Evolutionary conservation across 2,113 vertebrate genomes (phyloP).

Genomic region (Nyctibius bracteatus): DNA sequence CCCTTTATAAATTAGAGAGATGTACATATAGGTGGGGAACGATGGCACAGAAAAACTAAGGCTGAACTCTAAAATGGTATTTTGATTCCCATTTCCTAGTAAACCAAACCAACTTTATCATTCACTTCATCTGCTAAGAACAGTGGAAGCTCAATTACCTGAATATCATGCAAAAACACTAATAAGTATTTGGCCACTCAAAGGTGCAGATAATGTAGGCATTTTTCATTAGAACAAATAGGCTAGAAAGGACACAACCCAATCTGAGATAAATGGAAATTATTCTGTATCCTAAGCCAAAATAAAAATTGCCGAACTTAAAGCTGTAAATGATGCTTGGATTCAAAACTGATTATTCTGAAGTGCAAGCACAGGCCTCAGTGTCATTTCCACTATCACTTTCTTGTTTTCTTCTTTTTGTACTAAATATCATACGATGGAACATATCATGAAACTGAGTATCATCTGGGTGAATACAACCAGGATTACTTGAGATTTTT

Average conservation of each 20-base stretch:
- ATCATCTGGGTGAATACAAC: slow-evolving; percentile 49
- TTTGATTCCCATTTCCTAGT: neutral
- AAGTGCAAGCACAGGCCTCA: neutral
- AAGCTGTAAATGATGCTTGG: neutral
- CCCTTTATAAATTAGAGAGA: neutral
- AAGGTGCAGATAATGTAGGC: neutral
- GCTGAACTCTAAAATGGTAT: neutral
- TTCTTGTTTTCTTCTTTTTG: slow-evolving; percentile 46
- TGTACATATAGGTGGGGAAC: neutral
- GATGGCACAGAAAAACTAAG: neutral
- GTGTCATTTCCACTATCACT: slow-evolving; percentile 31
- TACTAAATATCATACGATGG: slow-evolving; percentile 1
- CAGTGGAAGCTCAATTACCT: neutral
- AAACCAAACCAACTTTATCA: slow-evolving; percentile 33
- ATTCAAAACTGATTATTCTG: slow-evolving; percentile 41
- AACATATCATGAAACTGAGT: slow-evolving; percentile 31
- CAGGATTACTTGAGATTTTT: slow-evolving; percentile 43
- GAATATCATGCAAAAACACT: neutral
- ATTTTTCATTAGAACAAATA: neutral
- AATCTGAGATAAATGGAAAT: neutral
- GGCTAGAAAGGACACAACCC: neutral
- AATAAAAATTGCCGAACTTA: neutral
- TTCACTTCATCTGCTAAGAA: slow-evolving; percentile 54
- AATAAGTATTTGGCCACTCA: neutral
- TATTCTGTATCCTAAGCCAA: slow-evolving; percentile 12